Evolutionary conservation across 2,797 vertebrate genomes (phyloP).

Genomic region (Hybognathus amarus): DNA sequence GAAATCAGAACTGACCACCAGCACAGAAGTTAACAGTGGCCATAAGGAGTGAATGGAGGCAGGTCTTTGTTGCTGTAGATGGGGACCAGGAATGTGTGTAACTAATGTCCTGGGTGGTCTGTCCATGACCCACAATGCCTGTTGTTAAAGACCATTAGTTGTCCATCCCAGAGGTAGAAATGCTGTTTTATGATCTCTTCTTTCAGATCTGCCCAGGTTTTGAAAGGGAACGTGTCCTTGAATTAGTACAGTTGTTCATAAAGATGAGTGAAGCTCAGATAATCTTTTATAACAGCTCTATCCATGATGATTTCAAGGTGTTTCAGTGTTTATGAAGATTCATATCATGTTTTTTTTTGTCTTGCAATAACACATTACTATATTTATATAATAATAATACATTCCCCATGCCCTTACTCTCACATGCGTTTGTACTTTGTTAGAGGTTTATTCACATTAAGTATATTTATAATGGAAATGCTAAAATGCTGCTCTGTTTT

Average conservation of each 20-base stretch:
- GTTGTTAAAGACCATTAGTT: constrained; percentile 50
- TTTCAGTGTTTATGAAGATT: background rate
- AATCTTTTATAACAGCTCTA: background rate
- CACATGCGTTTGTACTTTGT: background rate
- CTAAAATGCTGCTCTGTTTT: background rate
- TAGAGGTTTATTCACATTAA: constrained; percentile 35
- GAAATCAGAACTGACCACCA: constrained; percentile 63
- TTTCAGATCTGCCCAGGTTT: constrained; percentile 20
- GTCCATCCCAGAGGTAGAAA: constrained; percentile 25
- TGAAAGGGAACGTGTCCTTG: constrained; percentile 4
- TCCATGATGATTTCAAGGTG: constrained; percentile 52
- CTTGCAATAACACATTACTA: background rate
- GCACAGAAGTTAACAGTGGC: constrained; percentile 64
- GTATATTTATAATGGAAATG: constrained; percentile 29
- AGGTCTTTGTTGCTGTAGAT: constrained; percentile 69
- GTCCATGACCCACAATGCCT: constrained; percentile 43
- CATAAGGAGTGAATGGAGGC: constrained; percentile 67
- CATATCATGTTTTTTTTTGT: background rate
- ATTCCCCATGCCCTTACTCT: background rate
- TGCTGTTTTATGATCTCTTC: constrained; percentile 26
- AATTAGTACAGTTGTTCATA: background rate
- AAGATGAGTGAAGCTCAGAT: constrained; percentile 4
- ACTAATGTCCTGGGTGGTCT: constrained; percentile 74
- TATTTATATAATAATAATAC: background rate
- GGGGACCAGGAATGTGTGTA: constrained; percentile 61